Evolutionary conservation across 92 coral and sea anemone genomes (phyloP), one percentile per base, ranked within the genome.

Genomic region (Plumapathes pennacea): DNA sequence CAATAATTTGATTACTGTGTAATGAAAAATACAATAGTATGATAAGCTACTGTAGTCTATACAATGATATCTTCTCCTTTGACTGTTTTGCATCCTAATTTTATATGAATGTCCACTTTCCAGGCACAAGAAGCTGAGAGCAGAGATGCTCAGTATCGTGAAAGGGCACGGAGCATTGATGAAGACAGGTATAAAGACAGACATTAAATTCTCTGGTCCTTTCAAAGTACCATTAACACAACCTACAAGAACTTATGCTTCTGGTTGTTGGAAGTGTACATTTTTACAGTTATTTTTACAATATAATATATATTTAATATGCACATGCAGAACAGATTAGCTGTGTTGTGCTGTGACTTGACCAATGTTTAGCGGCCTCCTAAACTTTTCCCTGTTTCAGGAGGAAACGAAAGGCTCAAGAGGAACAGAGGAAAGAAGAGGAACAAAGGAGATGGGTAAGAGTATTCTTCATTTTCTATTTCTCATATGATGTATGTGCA

Each of bases 91-190:
- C 21, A 9, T 13, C 49, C 6, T n/a, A n/a, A n/a, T n/a, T n/a
- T n/a, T n/a, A n/a, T 25, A 4, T 5, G 13, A 32, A 9, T 36
- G 51, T 36, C 9, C 27, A 23, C 18, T 43, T 64, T 42, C 22
- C 34, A 92, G 98, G 83, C 83, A 25, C 73, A 84, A 61, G 98
- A 88, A 27, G 89, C 90, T 45, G 76, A 82, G 17, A 25, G 21
- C 43, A 69, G 98, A 73, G 98, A 92, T 1, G 74, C 56, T 21
- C 46, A 56, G 24, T 81, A 67, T 25, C 77, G 94, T 69, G 98
- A 66, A 34, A 76, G 98, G 37, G 76, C 98, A 32, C 66, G 70
- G 49, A 88, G 94, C 32, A 92, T 92, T 56, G 96, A 92, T 20
- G 94, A 85, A 51, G 85, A 89, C 47, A 85, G 67, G 97, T 85